Evolutionary conservation across 2,113 vertebrate species (phyloP), one percentile per base, ranked within the genome.

Genomic region (Psephotus haematonotus): DNA sequence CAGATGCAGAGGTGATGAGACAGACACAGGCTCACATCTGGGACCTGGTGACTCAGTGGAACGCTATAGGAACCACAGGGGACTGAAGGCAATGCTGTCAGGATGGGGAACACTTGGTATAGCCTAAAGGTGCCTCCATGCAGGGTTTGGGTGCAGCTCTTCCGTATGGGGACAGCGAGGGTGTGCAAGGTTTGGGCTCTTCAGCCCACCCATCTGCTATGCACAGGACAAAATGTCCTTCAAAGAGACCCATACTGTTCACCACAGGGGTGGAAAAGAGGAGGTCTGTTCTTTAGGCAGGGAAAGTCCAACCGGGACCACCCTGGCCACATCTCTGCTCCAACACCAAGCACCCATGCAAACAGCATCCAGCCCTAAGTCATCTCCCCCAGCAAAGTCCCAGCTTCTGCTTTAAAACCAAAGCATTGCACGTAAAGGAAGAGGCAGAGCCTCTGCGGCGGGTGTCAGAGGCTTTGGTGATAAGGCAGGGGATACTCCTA

Each of bases 401-500:
- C 88, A 80, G 65, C 72, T 78, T 82, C 13, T 59, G 69, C 60
- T 70, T 67, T 52, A 46, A 44, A 75, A 37, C 2, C 0, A 59
- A 50, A 25, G 65, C 63, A 8, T 0, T 60, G 37, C 13, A 6
- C 17, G 23, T 15, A 76, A 90, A 84, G 64, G 60, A 78, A 49
- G 82, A 53, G 29, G 67, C 81, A 94, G 78, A 69, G 63, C 8
- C 67, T 57, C 88, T 7, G 1, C 0, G 1, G 29, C 13, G 15
- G 52, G 70, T 37, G 70, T 83, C 35, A 19, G 33, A 63, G 69
- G 87, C 92, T 95, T 80, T 60, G 68, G 84, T 0, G 22, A 85
- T 95, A 89, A 93, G 89, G 77, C 89, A 2, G 65, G 72, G 83
- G 86, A 91, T 65, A 81, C 74, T 94, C 64, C 82, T 96, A 96